phyloP scores from a whole-genome alignment of 2,797 vertebrate genomes.

The Enteromius paludinosus region DNA sequence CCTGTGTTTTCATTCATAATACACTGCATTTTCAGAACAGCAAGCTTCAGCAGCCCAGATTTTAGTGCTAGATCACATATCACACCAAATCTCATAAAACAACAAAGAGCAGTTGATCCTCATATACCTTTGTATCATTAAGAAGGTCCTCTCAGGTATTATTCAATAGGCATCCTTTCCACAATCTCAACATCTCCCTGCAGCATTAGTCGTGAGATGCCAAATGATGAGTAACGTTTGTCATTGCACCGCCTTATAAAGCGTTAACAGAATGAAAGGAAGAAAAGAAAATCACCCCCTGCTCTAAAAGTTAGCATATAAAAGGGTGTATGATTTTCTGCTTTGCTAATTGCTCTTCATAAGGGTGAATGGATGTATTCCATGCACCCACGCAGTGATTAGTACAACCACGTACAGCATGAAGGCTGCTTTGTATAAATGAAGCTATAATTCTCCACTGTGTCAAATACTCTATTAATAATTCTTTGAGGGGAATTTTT shows the following conservation, averaged over 20 bases:
- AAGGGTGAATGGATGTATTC: slow-evolving; percentile 46
- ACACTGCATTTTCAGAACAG: background rate
- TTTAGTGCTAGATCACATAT: slow-evolving; percentile 8
- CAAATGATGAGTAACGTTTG: slow-evolving; percentile 7
- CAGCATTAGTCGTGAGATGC: slow-evolving; percentile 3
- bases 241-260: background rate
- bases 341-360: slow-evolving; percentile 56
- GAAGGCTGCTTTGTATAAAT: slow-evolving; percentile 57
- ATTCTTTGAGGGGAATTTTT: slow-evolving; percentile 55
- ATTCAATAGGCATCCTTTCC: background rate
- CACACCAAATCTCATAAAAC: slow-evolving; percentile 10
- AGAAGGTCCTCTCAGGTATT: slow-evolving; percentile 11
- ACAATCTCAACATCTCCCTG: background rate
- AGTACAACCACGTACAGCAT: slow-evolving; percentile 47
- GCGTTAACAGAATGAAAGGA: slow-evolving; percentile 10
- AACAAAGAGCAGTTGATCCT: slow-evolving; percentile 6
- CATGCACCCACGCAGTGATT: slow-evolving; percentile 55
- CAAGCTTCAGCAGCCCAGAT: background rate
- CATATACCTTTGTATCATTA: background rate
- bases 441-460: slow-evolving; percentile 53
- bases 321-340: slow-evolving; percentile 41
- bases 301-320: slow-evolving; percentile 35
- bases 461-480: slow-evolving; percentile 63
- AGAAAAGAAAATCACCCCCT: slow-evolving; percentile 24
- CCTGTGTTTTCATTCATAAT: slow-evolving; percentile 1